Base-by-base conservation (phyloP, 2,113 vertebrate genomes). In the Microcebus lehilahytsara region DNA sequence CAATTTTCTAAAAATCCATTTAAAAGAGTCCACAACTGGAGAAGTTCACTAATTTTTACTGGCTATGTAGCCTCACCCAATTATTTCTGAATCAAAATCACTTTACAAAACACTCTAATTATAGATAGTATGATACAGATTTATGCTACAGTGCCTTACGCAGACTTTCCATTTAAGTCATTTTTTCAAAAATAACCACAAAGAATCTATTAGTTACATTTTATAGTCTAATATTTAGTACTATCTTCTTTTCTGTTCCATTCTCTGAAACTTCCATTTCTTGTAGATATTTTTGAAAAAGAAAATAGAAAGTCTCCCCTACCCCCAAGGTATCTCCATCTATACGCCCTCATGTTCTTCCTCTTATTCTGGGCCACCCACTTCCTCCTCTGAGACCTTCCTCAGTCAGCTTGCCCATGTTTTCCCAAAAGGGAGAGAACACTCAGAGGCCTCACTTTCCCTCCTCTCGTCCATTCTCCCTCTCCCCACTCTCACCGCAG, bases 11-110 rank as follows among this genome's bases (percentile, higher is more conserved):
- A n/a, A 93, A 88, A 78, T 67, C 40, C 19, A 49, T 40, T 89
- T 90, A 81, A 83, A 85, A 91, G 9, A 93, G n/a, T 95, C 64
- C 79, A 89, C 27, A 51, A 79, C 80, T 89, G 94, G 79, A 78
- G 84, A 95, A 91, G 40, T 84, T 88, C 58, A 86, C 79, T 93
- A 56, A 86, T 86, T 92, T 95, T 93, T 74, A 60, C 89, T 91
- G 56, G 58, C 51, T 60, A 81, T 13, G 16, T 51, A 89, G 23
- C 86, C 84, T 96, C 77, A 87, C 51, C 79, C 75, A 93, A 92
- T 85, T 96, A 89, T 58, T 95, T 96, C 78, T 86, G 46, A 97
- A 87, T 97, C 71, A 92, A 95, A 95, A 83, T 85, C 40, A 92
- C 69, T 86, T 96, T 64, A n/a, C 81, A 78, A 77, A 95, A 94